These are phyloP conservation scores for Bucorvus abyssinicus DNA, from an alignment of 2,797 vertebrate species.

Conservation along the genomic window DNA sequence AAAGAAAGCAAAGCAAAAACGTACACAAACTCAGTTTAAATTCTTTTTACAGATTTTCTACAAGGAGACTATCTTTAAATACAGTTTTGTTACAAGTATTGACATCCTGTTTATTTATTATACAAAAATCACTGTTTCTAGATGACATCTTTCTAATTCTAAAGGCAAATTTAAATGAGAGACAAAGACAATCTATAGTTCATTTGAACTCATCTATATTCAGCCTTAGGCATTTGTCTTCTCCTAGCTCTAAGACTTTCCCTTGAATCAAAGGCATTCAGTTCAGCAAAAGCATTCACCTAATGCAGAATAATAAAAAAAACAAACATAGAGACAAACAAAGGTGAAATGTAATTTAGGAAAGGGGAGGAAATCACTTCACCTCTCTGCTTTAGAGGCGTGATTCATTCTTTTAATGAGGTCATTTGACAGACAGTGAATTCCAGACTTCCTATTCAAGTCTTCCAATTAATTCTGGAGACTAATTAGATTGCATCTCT, in stretches of 20 bases:
- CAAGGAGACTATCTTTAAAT: background rate
- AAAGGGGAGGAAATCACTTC: background rate
- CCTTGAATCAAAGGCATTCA: background rate
- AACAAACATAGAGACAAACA: background rate
- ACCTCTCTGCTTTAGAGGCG: background rate
- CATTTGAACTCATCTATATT: background rate
- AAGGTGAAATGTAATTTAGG: constrained; percentile 20
- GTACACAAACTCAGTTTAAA: background rate
- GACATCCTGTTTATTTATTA: background rate
- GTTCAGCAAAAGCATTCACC: background rate
- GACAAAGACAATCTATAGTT: background rate
- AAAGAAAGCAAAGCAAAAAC: background rate
- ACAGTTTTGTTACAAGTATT: background rate
- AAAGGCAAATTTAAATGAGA: background rate
- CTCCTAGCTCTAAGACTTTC: background rate
- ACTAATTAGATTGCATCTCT: constrained; percentile 14
- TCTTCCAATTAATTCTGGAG: constrained; percentile 31
- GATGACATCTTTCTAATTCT: constrained; percentile 13
- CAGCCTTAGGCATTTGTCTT: background rate
- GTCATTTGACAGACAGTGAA: constrained; percentile 33
- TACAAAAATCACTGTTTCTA: background rate
- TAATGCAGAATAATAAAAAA: background rate
- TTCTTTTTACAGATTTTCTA: background rate
- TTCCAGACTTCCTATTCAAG: constrained; percentile 13
- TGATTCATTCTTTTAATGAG: constrained; percentile 34